Evolutionary conservation across 1,140 invertebrate species (phyloP).

Genomic region (Sycophaga agraensis): DNA sequence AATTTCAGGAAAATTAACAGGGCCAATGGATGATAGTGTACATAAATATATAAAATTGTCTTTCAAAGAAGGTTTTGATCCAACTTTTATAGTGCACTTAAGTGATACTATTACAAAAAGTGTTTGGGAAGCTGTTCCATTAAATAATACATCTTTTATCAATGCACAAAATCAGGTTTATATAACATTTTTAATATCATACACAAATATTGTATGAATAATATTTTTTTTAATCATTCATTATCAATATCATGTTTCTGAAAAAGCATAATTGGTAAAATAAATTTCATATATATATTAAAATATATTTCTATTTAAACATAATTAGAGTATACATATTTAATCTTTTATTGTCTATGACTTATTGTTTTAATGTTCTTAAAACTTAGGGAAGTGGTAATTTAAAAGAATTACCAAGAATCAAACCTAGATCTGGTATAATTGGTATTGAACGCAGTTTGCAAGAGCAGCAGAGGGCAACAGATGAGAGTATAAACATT

Average conservation of each 20-base stretch:
- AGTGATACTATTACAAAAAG: conserved; percentile 64
- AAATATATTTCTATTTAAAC: background rate
- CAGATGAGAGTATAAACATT: conserved; percentile 85
- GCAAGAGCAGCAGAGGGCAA: conserved; percentile 85
- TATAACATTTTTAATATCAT: no score
- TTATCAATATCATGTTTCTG: no score
- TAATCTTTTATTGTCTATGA: background rate
- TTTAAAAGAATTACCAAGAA: conserved; percentile 47
- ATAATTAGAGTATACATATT: background rate
- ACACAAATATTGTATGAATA: no score
- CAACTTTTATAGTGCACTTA: conserved; percentile 68
- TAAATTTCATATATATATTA: no score
- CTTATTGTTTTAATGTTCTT: no score
- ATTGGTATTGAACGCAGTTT: conserved; percentile 93
- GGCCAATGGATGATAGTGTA: conserved; percentile 71
- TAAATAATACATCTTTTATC: conserved; percentile 34
- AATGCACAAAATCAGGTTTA: conserved; percentile 36
- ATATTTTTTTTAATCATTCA: no score
- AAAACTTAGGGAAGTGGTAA: conserved; percentile 1
- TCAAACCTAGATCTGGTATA: conserved; percentile 83
- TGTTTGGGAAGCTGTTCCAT: conserved; percentile 63
- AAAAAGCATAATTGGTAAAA: no score
- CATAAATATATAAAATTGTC: conserved; percentile 82
- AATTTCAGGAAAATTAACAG: conserved; percentile 67
- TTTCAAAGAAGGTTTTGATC: conserved; percentile 81